Base-by-base conservation (phyloP, 2,888 invertebrate species). In the Venusia cambrica region DNA sequence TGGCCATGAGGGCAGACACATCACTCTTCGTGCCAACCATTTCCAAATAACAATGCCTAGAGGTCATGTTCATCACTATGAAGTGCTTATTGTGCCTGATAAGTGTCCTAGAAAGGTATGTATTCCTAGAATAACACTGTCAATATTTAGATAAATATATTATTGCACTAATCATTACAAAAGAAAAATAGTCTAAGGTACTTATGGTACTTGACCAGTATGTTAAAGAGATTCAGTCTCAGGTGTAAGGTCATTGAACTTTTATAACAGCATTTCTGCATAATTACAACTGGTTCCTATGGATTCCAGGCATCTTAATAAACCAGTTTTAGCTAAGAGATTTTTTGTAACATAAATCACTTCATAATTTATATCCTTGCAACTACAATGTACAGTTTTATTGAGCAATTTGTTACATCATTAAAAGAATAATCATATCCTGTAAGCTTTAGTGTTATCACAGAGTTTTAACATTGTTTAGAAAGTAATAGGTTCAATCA, bases 11-110 rank as follows among this genome's bases (percentile, higher is more conserved):
- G 99, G 99, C 38, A 91, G 98, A 39, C 95, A 97, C 32, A 99
- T 99, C 57, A 93, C 96, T 63, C 91, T 99, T 52, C 92, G 98
- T 54, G 99, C 99, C 46, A 99, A 99, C 87, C 99, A 99, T 87
- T 99, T 99, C 85, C 98, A 98, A 90, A 98, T 99, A 71, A 93
- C 97, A 26, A 99, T 99, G 95, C 99, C 99, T 7, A 92, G 98
- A 62, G 97, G 99, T 38, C 98, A 93, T 84, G 97, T 99, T 32
- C 99, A 99, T 87, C 99, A 99, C 78, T 99, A 99, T 80, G 98
- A 99, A 83, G 96, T 99, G 51, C 97, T 96, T 77, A 99, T 99
- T 70, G 96, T 97, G 67, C 99, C 99, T 14, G 99, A 99, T 78
- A 99, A 99, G 87, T 99, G 99, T 83, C 99, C 99, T 25, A 90